phyloP scores from a whole-genome alignment of 2,888 invertebrate species.

The Melieria crassipennis region DNA sequence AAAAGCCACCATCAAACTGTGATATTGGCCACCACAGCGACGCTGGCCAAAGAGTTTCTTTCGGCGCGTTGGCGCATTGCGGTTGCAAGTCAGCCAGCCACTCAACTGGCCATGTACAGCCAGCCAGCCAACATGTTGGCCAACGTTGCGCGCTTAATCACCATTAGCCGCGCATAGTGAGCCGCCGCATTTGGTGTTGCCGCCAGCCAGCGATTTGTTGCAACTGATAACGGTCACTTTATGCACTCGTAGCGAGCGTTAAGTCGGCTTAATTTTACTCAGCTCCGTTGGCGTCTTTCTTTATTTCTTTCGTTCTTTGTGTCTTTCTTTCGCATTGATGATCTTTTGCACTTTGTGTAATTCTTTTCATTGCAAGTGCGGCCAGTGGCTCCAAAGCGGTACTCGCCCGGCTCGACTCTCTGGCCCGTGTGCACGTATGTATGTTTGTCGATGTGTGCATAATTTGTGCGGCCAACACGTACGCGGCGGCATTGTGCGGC shows the following conservation, averaged over 20 bases:
- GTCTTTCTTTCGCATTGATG: not conserved
- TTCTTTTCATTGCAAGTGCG: too few species aligned
- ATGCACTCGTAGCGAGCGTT: conserved; percentile 28
- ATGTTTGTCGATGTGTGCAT: not conserved
- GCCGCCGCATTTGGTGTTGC: too few species aligned
- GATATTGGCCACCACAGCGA: conserved; percentile 40
- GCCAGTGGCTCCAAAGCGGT: too few species aligned
- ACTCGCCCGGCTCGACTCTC: too few species aligned
- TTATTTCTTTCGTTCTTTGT: not conserved
- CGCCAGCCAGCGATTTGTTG: not conserved
- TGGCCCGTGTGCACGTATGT: not conserved
- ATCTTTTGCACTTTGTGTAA: too few species aligned
- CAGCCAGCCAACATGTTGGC: too few species aligned
- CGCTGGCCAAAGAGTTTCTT: conserved; percentile 21
- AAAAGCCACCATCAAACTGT: conserved; percentile 48
- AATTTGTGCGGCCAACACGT: not conserved
- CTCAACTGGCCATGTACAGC: not conserved
- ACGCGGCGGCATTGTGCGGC: not conserved
- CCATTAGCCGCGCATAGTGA: too few species aligned
- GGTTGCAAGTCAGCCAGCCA: not conserved
- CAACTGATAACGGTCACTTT: conserved; percentile 35
- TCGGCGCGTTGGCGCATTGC: not conserved
- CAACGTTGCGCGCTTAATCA: too few species aligned
- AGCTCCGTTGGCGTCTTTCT: not conserved
- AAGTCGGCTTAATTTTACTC: conserved; percentile 13